Conservation (phyloP, 37 sponge, comb jelly and placozoan genomes). For the Haliclona indistincta region DNA sequence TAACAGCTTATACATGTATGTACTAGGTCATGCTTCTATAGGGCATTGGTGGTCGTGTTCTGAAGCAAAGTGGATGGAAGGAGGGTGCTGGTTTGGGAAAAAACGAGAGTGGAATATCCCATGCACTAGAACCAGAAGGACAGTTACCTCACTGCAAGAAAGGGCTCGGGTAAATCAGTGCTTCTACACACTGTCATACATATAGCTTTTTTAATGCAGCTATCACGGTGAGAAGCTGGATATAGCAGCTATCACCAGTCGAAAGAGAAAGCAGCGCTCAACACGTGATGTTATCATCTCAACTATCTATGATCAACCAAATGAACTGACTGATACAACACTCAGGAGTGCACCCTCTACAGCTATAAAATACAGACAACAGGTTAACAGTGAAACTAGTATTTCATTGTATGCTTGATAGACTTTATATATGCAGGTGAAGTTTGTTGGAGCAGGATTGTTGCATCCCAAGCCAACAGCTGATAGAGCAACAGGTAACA, state of each 20-base stretch:
- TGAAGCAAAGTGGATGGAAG: slow-evolving; percentile 83
- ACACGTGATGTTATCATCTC: slow-evolving; percentile 67
- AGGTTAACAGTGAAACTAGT: slow-evolving; percentile 4
- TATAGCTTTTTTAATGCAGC: slow-evolving; percentile 25
- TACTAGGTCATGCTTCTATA: slow-evolving; percentile 13
- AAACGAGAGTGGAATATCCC: slow-evolving; percentile 39
- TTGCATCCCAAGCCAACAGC: too few relatives aligned
- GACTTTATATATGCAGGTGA: neutral
- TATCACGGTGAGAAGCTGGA: slow-evolving; percentile 73
- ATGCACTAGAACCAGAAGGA: slow-evolving; percentile 78
- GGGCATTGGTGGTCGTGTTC: slow-evolving; percentile 83
- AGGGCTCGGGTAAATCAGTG: slow-evolving; percentile 80
- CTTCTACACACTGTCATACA: neutral
- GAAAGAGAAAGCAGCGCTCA: slow-evolving; percentile 27
- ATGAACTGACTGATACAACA: slow-evolving; percentile 44
- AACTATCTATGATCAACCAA: slow-evolving; percentile 65
- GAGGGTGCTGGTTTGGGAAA: slow-evolving; percentile 79
- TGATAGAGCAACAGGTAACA: too few relatives aligned
- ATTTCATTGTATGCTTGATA: neutral
- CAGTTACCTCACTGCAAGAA: slow-evolving; percentile 72
- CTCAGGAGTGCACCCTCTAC: slow-evolving; percentile 46
- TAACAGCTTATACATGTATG: neutral
- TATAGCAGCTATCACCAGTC: neutral
- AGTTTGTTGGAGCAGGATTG: too few relatives aligned
- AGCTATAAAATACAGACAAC: slow-evolving; percentile 56